phyloP scores from a whole-genome alignment of 2,113 vertebrate genomes.

The Pseudolaguvia tuberculata region DNA sequence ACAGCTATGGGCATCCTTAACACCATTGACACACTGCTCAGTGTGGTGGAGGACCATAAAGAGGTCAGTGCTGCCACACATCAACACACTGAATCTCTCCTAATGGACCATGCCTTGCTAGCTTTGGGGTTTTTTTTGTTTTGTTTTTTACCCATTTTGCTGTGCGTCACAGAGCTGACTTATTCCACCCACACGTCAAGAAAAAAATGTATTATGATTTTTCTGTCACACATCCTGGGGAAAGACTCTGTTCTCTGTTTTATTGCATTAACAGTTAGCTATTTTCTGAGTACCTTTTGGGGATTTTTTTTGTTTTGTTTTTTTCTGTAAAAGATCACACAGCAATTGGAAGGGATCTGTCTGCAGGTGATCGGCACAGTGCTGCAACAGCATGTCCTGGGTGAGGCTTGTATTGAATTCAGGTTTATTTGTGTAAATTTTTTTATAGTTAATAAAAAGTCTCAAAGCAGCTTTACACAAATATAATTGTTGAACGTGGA shows the following conservation, averaged over 20 bases:
- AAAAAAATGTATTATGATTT: constrained; percentile 50
- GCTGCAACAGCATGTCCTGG: constrained; percentile 95
- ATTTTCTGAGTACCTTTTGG: not conserved
- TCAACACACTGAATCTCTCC: constrained; percentile 22
- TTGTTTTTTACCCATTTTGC: constrained; percentile 5
- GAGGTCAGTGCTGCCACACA: constrained; percentile 73
- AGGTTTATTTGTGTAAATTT: too few relatives aligned
- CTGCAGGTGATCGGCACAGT: constrained; percentile 98
- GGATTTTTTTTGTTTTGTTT: not conserved
- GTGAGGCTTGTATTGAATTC: constrained; percentile 61
- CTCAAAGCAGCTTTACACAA: not conserved
- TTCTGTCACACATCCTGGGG: constrained; percentile 51
- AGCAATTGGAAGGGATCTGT: constrained; percentile 98
- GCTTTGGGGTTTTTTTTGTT: not conserved
- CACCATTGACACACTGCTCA: constrained; percentile 96
- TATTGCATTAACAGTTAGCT: constrained; percentile 46
- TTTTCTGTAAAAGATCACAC: constrained; percentile 82
- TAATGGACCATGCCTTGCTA: too few relatives aligned
- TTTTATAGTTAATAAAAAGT: too few relatives aligned
- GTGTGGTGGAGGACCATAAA: constrained; percentile 98
- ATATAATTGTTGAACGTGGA: too few relatives aligned
- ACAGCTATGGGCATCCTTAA: constrained; percentile 99
- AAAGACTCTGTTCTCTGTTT: constrained; percentile 52
- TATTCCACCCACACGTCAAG: constrained; percentile 63
- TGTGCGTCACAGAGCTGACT: constrained; percentile 52